phyloP scores from a whole-genome alignment of 2,113 vertebrate genomes.

The Edolisoma coerulescens region DNA sequence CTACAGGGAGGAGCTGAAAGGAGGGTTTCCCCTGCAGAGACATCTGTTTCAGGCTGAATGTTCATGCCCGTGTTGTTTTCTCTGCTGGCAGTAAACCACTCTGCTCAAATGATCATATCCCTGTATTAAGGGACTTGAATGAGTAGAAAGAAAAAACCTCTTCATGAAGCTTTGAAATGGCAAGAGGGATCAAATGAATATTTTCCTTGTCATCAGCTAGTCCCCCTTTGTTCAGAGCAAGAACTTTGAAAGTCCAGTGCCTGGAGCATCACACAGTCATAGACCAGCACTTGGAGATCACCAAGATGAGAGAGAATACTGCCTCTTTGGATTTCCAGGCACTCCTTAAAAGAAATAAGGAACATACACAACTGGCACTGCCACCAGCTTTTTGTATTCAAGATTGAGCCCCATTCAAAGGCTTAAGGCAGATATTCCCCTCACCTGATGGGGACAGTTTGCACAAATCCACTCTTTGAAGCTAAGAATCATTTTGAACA shows the following conservation, averaged over 20 bases:
- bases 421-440: background rate
- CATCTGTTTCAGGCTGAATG: background rate
- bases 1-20: background rate
- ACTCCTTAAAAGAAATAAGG: background rate
- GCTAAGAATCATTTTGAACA: background rate
- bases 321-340: background rate
- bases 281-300: background rate
- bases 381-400: background rate
- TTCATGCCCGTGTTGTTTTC: background rate
- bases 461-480: background rate
- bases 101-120: background rate
- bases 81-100: background rate
- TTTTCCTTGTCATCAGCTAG: background rate
- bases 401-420: background rate
- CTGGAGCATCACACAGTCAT: background rate
- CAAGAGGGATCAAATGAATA: background rate
- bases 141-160: background rate
- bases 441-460: background rate
- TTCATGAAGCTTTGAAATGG: background rate
- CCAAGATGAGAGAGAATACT: background rate
- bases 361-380: background rate
- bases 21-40: background rate
- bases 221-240: background rate
- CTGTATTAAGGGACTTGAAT: background rate
- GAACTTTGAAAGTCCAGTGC: background rate